A percentile compares a stretch with the other conserved stretches of the same genome.
Evolutionary conservation across 2,113 vertebrate species (phyloP).

Genomic region (Hemibagrus wyckioides): DNA sequence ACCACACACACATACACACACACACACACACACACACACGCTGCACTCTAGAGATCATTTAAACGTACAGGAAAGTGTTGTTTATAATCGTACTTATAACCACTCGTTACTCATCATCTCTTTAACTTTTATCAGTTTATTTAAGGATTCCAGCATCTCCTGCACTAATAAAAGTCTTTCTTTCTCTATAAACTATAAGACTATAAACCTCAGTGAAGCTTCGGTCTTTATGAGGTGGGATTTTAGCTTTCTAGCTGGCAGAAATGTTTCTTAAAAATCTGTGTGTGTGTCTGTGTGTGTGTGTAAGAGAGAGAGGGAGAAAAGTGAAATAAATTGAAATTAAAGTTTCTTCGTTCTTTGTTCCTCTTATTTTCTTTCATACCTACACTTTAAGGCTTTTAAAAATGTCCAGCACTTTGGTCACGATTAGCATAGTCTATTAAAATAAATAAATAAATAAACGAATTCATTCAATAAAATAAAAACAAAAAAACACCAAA

Average conservation of each 20-base stretch:
- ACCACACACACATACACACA: constrained; percentile 10
- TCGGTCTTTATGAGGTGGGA: background rate
- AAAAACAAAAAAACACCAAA: too few species aligned
- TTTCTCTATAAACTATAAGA: too few species aligned
- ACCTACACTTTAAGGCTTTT: too few species aligned
- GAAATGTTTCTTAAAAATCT: background rate
- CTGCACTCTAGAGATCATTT: background rate
- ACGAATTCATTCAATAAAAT: too few species aligned
- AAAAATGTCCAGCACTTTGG: too few species aligned
- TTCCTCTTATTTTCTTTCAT: too few species aligned
- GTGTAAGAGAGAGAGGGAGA: too few species aligned
- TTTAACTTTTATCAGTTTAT: background rate
- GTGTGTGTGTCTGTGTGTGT: background rate
- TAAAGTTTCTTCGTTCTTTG: too few species aligned
- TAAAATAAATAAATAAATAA: too few species aligned
- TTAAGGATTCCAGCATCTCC: background rate
- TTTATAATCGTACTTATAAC: background rate
- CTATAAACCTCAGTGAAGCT: too few species aligned
- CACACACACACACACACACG: constrained; percentile 19
- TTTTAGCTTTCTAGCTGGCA: background rate
- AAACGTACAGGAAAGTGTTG: background rate
- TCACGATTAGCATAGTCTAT: too few species aligned
- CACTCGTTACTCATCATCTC: background rate
- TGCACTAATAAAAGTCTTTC: background rate
- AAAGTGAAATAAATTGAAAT: too few species aligned